Evolutionary conservation across 2,797 vertebrate species (phyloP).

Genomic region (Pitangus sulphuratus): DNA sequence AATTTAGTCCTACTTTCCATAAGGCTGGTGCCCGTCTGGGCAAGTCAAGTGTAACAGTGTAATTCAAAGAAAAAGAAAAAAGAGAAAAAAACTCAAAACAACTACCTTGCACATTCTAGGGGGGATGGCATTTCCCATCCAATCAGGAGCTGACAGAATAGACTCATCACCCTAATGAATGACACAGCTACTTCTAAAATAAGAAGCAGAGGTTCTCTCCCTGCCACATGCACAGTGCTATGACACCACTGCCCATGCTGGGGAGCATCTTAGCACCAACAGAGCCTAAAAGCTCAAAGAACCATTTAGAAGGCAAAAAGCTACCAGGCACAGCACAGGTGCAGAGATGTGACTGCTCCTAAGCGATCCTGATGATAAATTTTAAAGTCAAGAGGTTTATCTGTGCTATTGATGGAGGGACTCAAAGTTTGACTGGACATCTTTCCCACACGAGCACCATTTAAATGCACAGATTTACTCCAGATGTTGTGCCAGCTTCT

Average conservation of each 20-base stretch:
- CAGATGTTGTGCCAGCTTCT: neutral
- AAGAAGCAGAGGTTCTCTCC: neutral
- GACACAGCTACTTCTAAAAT: neutral
- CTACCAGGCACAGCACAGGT: neutral
- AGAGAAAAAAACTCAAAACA: fast-evolving
- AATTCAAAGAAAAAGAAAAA: neutral
- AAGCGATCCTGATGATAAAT: neutral
- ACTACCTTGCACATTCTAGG: neutral
- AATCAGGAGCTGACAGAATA: neutral
- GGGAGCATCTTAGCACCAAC: neutral
- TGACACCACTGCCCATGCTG: neutral
- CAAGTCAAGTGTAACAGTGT: neutral
- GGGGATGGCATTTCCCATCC: neutral
- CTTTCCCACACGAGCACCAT: neutral
- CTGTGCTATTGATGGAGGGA: neutral
- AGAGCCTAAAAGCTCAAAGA: neutral
- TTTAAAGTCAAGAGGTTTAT: neutral
- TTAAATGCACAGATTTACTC: neutral
- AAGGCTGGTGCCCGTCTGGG: neutral
- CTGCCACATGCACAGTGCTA: fast-evolving
- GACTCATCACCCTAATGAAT: neutral
- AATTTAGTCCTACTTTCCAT: fast-evolving
- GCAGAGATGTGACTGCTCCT: neutral
- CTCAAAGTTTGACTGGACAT: fast-evolving
- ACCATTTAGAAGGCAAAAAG: neutral